A percentile compares a stretch with the other conserved stretches of the same genome.
Evolutionary conservation across 2,888 invertebrate species (phyloP).

Genomic region (Conistra vaccinii): DNA sequence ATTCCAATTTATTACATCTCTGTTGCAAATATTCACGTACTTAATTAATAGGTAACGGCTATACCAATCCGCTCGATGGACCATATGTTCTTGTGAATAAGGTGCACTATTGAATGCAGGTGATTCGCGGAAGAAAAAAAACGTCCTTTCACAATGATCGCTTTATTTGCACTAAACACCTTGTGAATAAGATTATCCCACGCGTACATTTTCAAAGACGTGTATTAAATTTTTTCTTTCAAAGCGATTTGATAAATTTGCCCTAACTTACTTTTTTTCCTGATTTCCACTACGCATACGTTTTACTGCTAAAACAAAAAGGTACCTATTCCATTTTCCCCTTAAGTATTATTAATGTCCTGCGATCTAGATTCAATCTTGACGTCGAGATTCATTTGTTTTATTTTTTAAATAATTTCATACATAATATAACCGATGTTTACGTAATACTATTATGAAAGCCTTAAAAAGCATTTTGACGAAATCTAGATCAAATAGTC

Average conservation of each 20-base stretch:
- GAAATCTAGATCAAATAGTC: not conserved
- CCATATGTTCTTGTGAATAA: too few species aligned
- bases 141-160: too few species aligned
- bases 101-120: too few species aligned
- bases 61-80: too few species aligned
- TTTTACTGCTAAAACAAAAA: not conserved
- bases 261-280: not conserved
- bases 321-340: too few species aligned
- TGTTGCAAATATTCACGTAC: too few species aligned
- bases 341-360: too few species aligned
- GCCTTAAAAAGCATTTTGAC: not conserved
- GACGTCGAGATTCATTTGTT: not conserved
- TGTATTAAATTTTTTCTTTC: not conserved
- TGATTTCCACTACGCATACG: not conserved
- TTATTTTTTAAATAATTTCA: not conserved
- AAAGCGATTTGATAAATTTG: constrained; percentile 12
- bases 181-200: constrained; percentile 27
- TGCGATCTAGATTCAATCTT: too few species aligned
- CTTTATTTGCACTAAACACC: too few species aligned
- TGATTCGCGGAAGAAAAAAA: too few species aligned
- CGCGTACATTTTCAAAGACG: constrained; percentile 11
- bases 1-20: too few species aligned
- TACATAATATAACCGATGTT: not conserved
- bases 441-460: not conserved
- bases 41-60: too few species aligned